Evolutionary conservation across 1,140 invertebrate species (phyloP).

Genomic region (Macrobrachium rosenbergii): DNA sequence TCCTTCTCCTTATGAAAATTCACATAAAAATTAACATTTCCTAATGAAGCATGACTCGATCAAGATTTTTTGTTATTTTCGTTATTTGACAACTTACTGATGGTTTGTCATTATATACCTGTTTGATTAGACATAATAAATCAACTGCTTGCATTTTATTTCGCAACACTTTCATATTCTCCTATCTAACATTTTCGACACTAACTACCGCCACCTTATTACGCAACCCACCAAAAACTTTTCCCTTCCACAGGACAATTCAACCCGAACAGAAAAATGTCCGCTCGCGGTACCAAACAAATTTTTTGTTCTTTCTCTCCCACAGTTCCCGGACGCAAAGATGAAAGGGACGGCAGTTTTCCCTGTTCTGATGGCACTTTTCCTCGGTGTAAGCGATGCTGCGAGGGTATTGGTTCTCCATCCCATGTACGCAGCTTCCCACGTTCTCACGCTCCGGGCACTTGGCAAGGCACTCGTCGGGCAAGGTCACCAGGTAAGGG

Average conservation of each 20-base stretch:
- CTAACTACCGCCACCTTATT: too few relatives aligned
- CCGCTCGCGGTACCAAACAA: too few relatives aligned
- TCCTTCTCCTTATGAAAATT: too few relatives aligned
- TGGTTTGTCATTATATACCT: neutral
- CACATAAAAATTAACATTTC: neutral
- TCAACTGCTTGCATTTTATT: too few relatives aligned
- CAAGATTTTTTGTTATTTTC: too few relatives aligned
- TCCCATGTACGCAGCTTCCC: conserved; percentile 65
- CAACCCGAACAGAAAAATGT: too few relatives aligned
- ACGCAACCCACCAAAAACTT: too few relatives aligned
- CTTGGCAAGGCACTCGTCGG: conserved; percentile 57
- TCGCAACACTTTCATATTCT: too few relatives aligned
- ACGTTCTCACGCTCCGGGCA: conserved; percentile 59
- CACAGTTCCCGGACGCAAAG: neutral
- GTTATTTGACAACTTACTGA: neutral
- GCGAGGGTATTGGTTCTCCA: conserved; percentile 59
- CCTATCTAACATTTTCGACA: too few relatives aligned
- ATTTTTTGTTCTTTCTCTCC: neutral
- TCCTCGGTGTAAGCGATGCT: neutral
- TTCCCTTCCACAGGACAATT: too few relatives aligned
- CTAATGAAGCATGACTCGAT: neutral
- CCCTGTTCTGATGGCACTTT: neutral
- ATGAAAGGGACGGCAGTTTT: neutral
- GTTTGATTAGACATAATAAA: too few relatives aligned
- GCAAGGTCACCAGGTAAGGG: conserved; percentile 62